Conservation (phyloP, 2,797 vertebrate genomes). For the Rhynchonycteris naso region DNA sequence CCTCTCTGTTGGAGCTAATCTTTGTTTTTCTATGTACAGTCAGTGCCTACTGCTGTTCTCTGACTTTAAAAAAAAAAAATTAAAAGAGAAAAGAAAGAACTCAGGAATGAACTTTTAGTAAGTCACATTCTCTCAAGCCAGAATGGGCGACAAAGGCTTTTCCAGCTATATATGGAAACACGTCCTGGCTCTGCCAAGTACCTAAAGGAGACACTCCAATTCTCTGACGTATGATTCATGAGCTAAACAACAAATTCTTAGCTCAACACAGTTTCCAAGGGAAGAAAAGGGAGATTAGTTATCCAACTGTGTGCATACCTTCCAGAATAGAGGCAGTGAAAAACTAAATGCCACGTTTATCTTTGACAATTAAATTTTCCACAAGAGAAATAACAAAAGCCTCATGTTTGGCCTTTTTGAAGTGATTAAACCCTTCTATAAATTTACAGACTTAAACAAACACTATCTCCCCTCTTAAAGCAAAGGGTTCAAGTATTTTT, state of each 20-base stretch:
- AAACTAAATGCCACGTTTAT: constrained; percentile 61
- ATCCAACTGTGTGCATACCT: constrained; percentile 64
- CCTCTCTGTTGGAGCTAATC: background rate
- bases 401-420: background rate
- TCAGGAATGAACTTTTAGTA: constrained; percentile 63
- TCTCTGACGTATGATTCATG: constrained; percentile 70
- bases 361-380: constrained; percentile 39
- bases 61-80: constrained; percentile 32
- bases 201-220: constrained; percentile 65
- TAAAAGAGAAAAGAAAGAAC: constrained; percentile 46
- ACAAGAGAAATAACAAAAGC: background rate
- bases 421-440: background rate
- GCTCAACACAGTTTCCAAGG: constrained; percentile 65
- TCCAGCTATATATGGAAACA: constrained; percentile 66
- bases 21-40: background rate
- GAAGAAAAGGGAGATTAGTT: constrained; percentile 47
- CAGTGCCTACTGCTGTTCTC: constrained; percentile 17
- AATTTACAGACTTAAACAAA: constrained; percentile 9
- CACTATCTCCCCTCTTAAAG: constrained; percentile 28
- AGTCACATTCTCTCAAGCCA: constrained; percentile 60
- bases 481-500: constrained; percentile 9
- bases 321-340: constrained; percentile 51
- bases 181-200: constrained; percentile 64
- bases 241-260: constrained; percentile 68
- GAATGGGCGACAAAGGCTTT: constrained; percentile 69